These are phyloP conservation scores for Chrysogorgia sp. DNA, from an alignment of 92 coral and sea anemone species.

Conservation along the genomic window DNA sequence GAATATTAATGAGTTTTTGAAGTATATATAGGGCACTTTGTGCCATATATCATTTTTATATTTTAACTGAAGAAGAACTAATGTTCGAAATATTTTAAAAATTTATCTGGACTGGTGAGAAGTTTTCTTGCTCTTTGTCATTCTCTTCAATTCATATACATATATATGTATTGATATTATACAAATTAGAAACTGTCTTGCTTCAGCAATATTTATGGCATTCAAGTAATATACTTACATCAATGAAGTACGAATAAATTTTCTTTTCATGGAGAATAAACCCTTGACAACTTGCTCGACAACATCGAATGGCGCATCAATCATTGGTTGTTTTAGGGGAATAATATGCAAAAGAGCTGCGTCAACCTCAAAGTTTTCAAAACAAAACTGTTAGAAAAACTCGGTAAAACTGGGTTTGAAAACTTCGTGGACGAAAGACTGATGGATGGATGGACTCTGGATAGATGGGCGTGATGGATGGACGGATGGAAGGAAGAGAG, in stretches of 20 bases:
- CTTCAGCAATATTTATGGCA: neutral
- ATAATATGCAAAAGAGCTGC: conserved; percentile 73
- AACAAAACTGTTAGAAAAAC: neutral
- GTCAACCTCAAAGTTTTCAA: conserved; percentile 69
- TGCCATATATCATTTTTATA: too few relatives aligned
- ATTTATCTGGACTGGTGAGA: too few relatives aligned
- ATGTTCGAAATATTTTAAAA: too few relatives aligned
- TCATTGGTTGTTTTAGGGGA: conserved; percentile 75
- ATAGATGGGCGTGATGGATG: too few relatives aligned
- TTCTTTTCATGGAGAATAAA: conserved; percentile 80
- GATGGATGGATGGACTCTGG: neutral
- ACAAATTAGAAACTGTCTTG: too few relatives aligned
- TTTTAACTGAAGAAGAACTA: too few relatives aligned
- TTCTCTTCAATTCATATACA: too few relatives aligned
- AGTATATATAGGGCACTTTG: too few relatives aligned
- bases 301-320: conserved; percentile 70
- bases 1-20: too few relatives aligned
- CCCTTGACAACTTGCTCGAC: conserved; percentile 97
- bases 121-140: too few relatives aligned
- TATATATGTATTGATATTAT: too few relatives aligned
- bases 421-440: neutral
- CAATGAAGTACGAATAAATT: conserved; percentile 79
- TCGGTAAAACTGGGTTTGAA: neutral
- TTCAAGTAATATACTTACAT: conserved; percentile 57
- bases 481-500: too few relatives aligned